Evolutionary conservation across 1,140 invertebrate species (phyloP), one percentile per base, ranked within the genome.

Genomic region (Proctacanthus coquilletti): DNA sequence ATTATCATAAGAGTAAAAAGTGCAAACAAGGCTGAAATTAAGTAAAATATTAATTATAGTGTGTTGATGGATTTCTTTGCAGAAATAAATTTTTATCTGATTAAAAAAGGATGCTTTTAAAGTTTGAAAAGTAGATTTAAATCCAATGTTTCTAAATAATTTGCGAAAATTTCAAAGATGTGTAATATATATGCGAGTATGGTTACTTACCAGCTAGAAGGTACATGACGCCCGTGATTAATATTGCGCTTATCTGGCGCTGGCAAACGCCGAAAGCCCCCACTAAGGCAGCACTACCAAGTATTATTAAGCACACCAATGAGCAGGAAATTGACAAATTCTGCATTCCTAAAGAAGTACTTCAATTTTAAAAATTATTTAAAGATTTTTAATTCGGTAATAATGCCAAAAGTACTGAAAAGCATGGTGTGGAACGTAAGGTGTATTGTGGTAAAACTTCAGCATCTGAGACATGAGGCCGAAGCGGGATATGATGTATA

Each of bases 171-270:
- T 37, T 30, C 11, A 15, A 31, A 29, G 10, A 14, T 20, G 39
- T 15, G 3, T 20, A 21, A 3, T 9, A 10, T 18, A 18, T 25
- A 17, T 13, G 5, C 8, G 9, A 10, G 6, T n/a, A 14, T 19
- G 20, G 4, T 6, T 30, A 50, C 51, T 69, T 61, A 87, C 84
- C 84, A 62, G 86, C 84, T 45, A 92, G 59, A 15, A 89, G 63
- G 61, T 89, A 89, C 83, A 92, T 88, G 18, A 91, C 84, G 14
- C 85, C 86, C 0, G 86, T 91, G 3, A 92, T 77, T 8, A 92
- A 70, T 4, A 89, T 84, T 2, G 84, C 85, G 45, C 83, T 85
- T 38, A 88, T 85, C 65, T 89, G 85, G 50, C 84, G 79, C 53
- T 84, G 75, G 47, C 82, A 75, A 4, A 91, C 70, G 6, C 85